These are phyloP conservation scores for Isotomurus palustris DNA, from an alignment of 2,888 invertebrate species.

Conservation along the genomic window DNA sequence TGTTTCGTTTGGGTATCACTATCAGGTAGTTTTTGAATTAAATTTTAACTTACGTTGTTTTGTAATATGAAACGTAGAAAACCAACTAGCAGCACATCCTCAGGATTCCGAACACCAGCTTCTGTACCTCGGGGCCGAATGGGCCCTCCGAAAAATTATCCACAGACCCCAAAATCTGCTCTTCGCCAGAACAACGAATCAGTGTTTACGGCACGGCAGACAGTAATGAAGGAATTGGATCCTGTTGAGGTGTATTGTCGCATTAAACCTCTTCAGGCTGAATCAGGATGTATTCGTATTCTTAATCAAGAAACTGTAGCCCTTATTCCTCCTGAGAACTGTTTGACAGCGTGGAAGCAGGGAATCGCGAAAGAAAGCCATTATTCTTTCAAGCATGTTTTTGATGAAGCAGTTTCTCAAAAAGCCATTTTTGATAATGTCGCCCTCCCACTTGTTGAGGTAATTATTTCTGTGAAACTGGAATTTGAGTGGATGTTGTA, in stretches of 20 bases:
- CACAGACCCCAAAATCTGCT: constrained; percentile 1
- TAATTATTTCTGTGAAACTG: constrained; percentile 16
- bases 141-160: constrained; percentile 10
- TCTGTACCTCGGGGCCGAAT: constrained; percentile 11
- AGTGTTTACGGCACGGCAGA: no score
- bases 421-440: constrained; percentile 78
- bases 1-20: no score
- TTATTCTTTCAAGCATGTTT: constrained; percentile 73
- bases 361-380: constrained; percentile 68
- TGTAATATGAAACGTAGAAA: no score
- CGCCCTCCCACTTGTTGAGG: constrained; percentile 77
- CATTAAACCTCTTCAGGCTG: constrained; percentile 67
- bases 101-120: constrained; percentile 11
- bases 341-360: constrained; percentile 54
- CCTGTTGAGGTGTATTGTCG: constrained; percentile 87
- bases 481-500: no score
- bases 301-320: constrained; percentile 49
- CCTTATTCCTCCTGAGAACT: constrained; percentile 50
- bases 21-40: no score
- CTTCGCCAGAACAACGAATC: constrained; percentile 3
- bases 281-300: constrained; percentile 49
- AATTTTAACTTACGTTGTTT: no score
- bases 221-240: constrained; percentile 54
- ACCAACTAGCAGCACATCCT: constrained; percentile 1
- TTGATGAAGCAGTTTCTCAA: constrained; percentile 73